Percentiles rank a stretch among this genome's conserved stretches.
Conservation (phyloP, 2,797 vertebrate species). For the Astyanax mexicanus region DNA sequence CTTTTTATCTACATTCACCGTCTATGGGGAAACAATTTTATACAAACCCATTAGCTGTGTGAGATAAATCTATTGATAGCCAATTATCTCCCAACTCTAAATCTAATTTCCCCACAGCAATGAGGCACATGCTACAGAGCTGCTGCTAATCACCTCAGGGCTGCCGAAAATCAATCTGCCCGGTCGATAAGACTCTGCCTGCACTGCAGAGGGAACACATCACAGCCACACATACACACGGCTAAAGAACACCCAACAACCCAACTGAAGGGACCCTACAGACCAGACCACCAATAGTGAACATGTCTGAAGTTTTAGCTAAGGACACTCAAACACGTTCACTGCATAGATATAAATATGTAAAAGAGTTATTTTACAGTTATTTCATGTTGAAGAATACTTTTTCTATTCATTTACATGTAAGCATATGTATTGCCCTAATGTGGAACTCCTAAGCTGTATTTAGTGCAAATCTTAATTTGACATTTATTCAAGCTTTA, state of each 20-base stretch:
- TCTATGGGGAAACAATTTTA: conserved; percentile 27
- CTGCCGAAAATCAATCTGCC: conserved; percentile 43
- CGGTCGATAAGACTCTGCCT: conserved; percentile 33
- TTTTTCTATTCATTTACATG: too few species aligned
- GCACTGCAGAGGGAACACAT: conserved; percentile 25
- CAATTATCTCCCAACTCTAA: conserved; percentile 38
- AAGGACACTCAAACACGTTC: neutral
- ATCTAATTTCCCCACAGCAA: conserved; percentile 46
- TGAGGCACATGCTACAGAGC: conserved; percentile 29
- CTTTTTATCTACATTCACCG: conserved; percentile 14
- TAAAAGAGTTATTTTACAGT: too few species aligned
- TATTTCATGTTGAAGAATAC: too few species aligned
- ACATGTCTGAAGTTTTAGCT: neutral
- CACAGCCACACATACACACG: neutral
- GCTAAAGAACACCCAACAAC: neutral
- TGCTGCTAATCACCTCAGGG: conserved; percentile 43
- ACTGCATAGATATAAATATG: neutral
- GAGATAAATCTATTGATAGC: conserved; percentile 45
- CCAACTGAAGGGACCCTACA: neutral
- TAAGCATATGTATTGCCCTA: too few species aligned
- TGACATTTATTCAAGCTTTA: too few species aligned
- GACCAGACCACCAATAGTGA: neutral
- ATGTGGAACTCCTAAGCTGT: too few species aligned
- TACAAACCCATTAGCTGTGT: conserved; percentile 36
- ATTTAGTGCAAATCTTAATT: too few species aligned